phyloP scores from a whole-genome alignment of 2,113 vertebrate genomes.

The Takifugu flavidus region DNA sequence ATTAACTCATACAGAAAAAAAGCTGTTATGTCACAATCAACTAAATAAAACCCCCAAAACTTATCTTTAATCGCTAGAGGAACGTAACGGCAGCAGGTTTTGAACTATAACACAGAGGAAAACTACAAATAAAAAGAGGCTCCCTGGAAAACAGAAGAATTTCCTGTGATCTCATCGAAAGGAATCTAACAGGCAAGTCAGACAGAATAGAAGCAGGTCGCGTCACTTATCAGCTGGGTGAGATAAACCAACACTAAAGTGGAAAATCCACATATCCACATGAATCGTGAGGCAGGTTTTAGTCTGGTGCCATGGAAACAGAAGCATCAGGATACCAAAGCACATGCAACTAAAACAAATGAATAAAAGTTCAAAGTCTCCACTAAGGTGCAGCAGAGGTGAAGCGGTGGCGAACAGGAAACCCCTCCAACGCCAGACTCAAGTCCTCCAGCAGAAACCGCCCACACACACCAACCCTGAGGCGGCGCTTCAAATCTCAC shows the following conservation, averaged over 20 bases:
- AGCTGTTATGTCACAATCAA: background rate
- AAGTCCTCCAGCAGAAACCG: constrained; percentile 14
- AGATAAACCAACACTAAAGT: too few species aligned
- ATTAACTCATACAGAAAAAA: background rate
- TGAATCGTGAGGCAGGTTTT: too few species aligned
- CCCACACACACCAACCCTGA: constrained; percentile 16
- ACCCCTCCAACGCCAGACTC: background rate
- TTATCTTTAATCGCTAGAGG: background rate
- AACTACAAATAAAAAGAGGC: background rate
- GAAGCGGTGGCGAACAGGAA: constrained; percentile 7
- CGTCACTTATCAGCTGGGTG: too few species aligned
- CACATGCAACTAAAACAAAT: too few species aligned
- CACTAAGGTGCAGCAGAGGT: background rate
- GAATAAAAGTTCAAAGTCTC: too few species aligned
- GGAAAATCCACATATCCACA: too few species aligned
- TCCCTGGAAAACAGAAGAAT: background rate
- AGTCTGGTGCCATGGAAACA: too few species aligned
- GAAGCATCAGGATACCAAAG: too few species aligned
- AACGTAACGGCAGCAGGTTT: background rate
- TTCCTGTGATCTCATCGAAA: too few species aligned
- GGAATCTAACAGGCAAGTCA: too few species aligned
- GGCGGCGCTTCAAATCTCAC: constrained; percentile 31
- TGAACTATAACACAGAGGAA: background rate
- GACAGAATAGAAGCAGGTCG: too few species aligned
- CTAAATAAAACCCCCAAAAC: background rate